These are phyloP conservation scores for Zingel zingel DNA, from an alignment of 2,113 vertebrate genomes.

Conservation along the genomic window DNA sequence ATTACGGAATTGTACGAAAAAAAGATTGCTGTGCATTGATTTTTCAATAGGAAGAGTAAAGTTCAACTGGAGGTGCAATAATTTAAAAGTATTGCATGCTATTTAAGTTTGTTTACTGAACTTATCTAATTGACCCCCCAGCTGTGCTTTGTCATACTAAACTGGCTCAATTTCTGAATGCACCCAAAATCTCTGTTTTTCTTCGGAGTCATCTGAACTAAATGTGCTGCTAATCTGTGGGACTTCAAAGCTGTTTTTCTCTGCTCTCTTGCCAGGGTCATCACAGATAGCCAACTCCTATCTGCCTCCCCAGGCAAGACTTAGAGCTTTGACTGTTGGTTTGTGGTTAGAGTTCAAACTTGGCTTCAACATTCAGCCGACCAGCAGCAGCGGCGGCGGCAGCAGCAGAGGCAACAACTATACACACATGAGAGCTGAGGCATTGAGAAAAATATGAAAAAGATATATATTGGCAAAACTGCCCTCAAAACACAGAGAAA, in stretches of 20 bases:
- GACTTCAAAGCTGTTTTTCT: conserved; percentile 81
- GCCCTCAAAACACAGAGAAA: conserved; percentile 84
- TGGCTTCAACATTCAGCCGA: conserved; percentile 65
- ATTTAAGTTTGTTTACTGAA: conserved; percentile 40
- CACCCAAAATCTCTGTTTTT: conserved; percentile 48
- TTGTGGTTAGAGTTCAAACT: conserved; percentile 78
- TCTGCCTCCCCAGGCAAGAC: conserved; percentile 83
- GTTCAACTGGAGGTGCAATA: conserved; percentile 27
- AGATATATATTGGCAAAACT: conserved; percentile 87
- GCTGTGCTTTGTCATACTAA: conserved; percentile 23
- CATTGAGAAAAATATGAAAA: conserved; percentile 85
- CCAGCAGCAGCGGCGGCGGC: conserved; percentile 46
- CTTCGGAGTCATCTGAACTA: conserved; percentile 52
- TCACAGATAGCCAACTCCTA: conserved; percentile 82
- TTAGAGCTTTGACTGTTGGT: conserved; percentile 77
- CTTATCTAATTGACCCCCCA: conserved; percentile 43
- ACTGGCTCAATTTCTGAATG: conserved; percentile 50
- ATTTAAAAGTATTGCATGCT: conserved; percentile 13
- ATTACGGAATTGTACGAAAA: not conserved
- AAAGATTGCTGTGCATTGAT: conserved; percentile 2
- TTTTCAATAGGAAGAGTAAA: not conserved
- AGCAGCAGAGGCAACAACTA: conserved; percentile 61
- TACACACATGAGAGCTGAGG: conserved; percentile 71
- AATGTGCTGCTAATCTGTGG: conserved; percentile 68
- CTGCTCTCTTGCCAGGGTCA: conserved; percentile 85